Evolutionary conservation across 2,797 vertebrate species (phyloP), one percentile per base, ranked within the genome.

Genomic region (Characodon lateralis): DNA sequence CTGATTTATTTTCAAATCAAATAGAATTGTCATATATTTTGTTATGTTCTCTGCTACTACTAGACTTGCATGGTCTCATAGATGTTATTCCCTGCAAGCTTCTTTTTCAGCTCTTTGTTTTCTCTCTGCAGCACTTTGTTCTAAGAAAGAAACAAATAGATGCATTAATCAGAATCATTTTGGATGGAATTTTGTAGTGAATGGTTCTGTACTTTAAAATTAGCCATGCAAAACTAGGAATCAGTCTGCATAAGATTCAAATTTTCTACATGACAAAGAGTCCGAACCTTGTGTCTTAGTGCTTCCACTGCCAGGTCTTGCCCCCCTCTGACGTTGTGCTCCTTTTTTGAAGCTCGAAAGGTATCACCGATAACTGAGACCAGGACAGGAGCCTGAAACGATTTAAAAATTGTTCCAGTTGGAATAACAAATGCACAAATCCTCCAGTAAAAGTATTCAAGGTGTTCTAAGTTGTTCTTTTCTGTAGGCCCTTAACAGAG

Each of bases 261-360:
- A 53, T 55, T 35, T n/a, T 8, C 31, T 51, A 16, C 39, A 9
- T 20, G 35, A 69, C 6, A 13, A 68, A 28, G 24, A 53, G 16
- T 24, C n/a, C 79, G 13, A 5, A 96, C 95, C 93, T 95, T 95
- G 50, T 95, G 95, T 86, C 95, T 90, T 69, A 96, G 94, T 0
- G 95, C 95, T 80, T 96, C 95, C 72, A 96, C 95, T 51, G 93
- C 90, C 82, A 96, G 88, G 78, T 96, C 95, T 51, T 90, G 88
- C 50, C 88, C 85, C 20, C 91, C 91, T 20, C 51, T 85, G 55
- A 85, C 2, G 2, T 7, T 85, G 48, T 86, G 83, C 43, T 88
- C 80, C 41, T 85, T 92, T 22, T 78, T 87, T 8, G 88, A 85
- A 48, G 87, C 89, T 51, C 51, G 73, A 81, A 96, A 95, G 9